Evolutionary conservation across 2,113 vertebrate species (phyloP), one percentile per base, ranked within the genome.

Genomic region (Amblyornis subalaris): DNA sequence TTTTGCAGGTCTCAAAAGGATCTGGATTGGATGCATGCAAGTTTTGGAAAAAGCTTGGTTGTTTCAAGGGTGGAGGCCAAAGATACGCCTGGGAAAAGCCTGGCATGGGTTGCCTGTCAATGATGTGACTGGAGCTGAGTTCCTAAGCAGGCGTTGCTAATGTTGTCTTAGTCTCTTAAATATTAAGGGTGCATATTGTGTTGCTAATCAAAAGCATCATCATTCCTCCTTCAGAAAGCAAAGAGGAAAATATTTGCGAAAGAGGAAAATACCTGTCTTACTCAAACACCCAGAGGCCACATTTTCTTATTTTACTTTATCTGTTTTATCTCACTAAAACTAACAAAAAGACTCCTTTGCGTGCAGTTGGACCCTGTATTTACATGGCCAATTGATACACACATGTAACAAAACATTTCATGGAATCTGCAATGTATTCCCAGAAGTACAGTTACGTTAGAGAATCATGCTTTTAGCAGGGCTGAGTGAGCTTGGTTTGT

Each of bases 401-500:
- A 17, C 3, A 7, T 93, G 72, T 84, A 91, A 57, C 55, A 67
- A 81, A 85, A 50, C 40, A 20, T 90, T 88, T 83, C 31, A 5
- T 3, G 7, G 71, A 50, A 88, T 74, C 93, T 40, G 51, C 72
- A 62, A 45, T 35, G 57, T 90, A 88, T 94, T 95, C 90, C 75
- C 67, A 64, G 82, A 95, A 94, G 85, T 64, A 48, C 55, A 83
- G 75, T 64, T 91, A 57, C 51, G 22, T 85, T 71, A 67, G 62
- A 83, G 79, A 86, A 33, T 86, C 76, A 9, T 60, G 73, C 91
- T 95, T 91, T 91, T 86, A 94, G 72, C 45, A 45, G 85, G 72
- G 61, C 83, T 93, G 82, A 96, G 88, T 74, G 53, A 60, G 76
- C 51, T 88, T 84, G 79, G 82, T 94, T 93, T 95, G 89, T 90